Evolutionary conservation across 2,113 vertebrate species (phyloP).

Genomic region (Tichodroma muraria): DNA sequence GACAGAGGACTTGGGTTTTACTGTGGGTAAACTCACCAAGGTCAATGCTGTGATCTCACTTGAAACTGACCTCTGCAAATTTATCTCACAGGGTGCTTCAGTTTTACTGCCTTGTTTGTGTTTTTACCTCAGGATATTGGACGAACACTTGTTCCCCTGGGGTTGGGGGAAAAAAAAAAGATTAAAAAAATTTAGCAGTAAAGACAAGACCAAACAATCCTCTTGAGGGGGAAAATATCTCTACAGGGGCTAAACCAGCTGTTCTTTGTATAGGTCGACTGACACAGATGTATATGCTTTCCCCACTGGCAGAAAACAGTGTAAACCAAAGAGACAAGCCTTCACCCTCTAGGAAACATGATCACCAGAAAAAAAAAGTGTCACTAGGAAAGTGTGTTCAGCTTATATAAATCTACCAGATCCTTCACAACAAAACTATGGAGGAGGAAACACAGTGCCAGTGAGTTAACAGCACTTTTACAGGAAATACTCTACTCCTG

Average conservation of each 20-base stretch:
- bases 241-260: background rate
- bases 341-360: background rate
- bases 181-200: background rate
- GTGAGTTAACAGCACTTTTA: background rate
- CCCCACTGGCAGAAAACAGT: background rate
- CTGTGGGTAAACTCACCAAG: conserved; percentile 10
- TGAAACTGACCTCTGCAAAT: conserved; percentile 16
- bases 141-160: background rate
- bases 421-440: background rate
- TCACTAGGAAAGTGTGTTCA: background rate
- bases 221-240: conserved; percentile 6
- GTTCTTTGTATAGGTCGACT: background rate
- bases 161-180: background rate
- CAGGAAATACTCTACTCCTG: background rate
- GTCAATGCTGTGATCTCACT: background rate
- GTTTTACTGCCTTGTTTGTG: conserved; percentile 9
- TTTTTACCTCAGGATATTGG: background rate
- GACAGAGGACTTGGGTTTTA: background rate
- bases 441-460: background rate
- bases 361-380: background rate
- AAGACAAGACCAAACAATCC: conserved; percentile 40
- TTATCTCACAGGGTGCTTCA: background rate
- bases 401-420: background rate
- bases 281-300: background rate
- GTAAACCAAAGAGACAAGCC: background rate